Evolutionary conservation across 2,113 vertebrate genomes (phyloP), one percentile per base, ranked within the genome.

Genomic region (Pseudorasbora parva): DNA sequence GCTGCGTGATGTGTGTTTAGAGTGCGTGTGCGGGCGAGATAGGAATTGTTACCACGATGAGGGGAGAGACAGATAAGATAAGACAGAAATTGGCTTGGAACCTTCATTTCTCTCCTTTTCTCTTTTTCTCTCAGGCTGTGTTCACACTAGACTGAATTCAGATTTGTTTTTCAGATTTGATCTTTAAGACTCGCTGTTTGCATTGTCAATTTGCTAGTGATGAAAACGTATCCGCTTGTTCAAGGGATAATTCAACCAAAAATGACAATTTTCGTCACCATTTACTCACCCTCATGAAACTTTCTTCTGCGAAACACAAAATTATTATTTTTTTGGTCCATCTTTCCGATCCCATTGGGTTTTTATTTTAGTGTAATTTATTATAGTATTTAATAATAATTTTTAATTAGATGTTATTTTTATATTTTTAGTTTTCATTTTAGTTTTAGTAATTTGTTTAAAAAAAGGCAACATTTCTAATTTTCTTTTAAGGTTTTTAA

Each of bases 11-110:
- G 71, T 74, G 62, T n/a, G 79, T 59, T 49, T 80, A 51, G 78
- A 14, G 45, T 78, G 51, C 6, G 89, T 77, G 66, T 25, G 73
- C 27, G 57, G 75, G 33, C 72, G 75, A 59, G 71, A 85, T 62
- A 85, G 78, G 76, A 43, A 57, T 37, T 59, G 68, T 49, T 17
- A 73, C 56, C 21, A 21, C 6, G 62, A 59, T 37, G 25, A 51
- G 76, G 69, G 11, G 23, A 64, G 5, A 81, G 45, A 59, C n/a
- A 56, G 27, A 84, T 56, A 82, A 62, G 69, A 56, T 82, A 45
- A 37, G 73, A 47, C 15, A 12, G 27, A 37, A 59, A 57, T 68
- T 27, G 77, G 59, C 8, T 68, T 45, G 21, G 57, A 72, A 78
- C 73, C 74, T 51, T 74, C 1, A 71, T 77, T 71, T 62, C 79